A percentile compares a stretch with the other conserved stretches of the same genome.
phyloP scores from a whole-genome alignment of 2,888 invertebrate genomes.

The Polietes domitor region DNA sequence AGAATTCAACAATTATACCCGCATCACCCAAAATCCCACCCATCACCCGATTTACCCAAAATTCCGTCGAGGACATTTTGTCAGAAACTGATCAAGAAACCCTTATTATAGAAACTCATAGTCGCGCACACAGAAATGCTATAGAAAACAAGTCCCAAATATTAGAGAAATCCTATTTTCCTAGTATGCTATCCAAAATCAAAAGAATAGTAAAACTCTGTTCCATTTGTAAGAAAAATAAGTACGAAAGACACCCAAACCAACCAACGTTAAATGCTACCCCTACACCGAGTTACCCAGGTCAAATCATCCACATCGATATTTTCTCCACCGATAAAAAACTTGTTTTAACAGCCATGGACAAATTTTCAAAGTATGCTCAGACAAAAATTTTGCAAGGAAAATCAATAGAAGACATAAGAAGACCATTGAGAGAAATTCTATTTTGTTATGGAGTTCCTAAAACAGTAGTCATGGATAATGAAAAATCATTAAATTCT shows the following conservation, averaged over 20 bases:
- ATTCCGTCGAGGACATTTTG: slow-evolving; percentile 17
- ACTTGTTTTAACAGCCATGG: not conserved
- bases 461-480: not conserved
- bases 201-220: slow-evolving; percentile 25
- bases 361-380: slow-evolving; percentile 23
- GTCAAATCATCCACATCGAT: slow-evolving; percentile 16
- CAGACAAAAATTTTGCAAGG: slow-evolving; percentile 21
- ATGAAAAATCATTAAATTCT: slow-evolving; percentile 20
- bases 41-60: slow-evolving; percentile 35
- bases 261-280: not conserved
- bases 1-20: slow-evolving; percentile 30
- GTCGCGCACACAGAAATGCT: slow-evolving; percentile 21
- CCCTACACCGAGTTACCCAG: not conserved
- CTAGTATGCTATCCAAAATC: slow-evolving; percentile 29
- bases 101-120: slow-evolving; percentile 1
- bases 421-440: slow-evolving; percentile 22
- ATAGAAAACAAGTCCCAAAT: slow-evolving; percentile 5
- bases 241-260: slow-evolving; percentile 35
- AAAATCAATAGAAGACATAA: slow-evolving; percentile 14
- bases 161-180: not conserved
- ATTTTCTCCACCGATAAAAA: slow-evolving; percentile 24
- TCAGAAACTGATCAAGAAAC: not conserved
- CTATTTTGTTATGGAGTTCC: slow-evolving; percentile 17
- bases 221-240: slow-evolving; percentile 44
- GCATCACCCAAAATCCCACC: too few species aligned